Base-by-base conservation (phyloP, 1,140 invertebrate species). In the Apis cerana region DNA sequence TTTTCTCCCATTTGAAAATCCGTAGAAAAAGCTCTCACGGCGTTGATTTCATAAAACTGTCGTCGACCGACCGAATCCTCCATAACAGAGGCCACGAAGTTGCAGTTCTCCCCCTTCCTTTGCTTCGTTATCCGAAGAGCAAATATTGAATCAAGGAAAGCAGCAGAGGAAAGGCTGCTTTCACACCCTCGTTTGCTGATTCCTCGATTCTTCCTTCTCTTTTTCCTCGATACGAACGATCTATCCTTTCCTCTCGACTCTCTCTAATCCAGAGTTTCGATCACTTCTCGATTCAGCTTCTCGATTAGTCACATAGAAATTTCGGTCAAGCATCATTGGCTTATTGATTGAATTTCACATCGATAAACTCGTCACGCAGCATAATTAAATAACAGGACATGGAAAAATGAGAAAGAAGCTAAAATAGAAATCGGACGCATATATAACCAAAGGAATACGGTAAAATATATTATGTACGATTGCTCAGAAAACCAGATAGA, bases 21-120 rank as follows among this genome's bases (percentile, higher is more conserved):
- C 43, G 62, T 48, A 43, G 83, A 81, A 74, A 62, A 79, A 84
- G 56, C 74, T 64, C 62, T 61, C 59, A 69, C 33, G 48, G 71
- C 64, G 86, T 27, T 86, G 81, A 84, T 86, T 88, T 89, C 87
- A 89, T 89, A 89, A 89, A 89, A 70, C 86, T 88, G 88, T 89
- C 87, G 84, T 86, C 88, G 81, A 27, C 61, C 59, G 19, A 43
- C 58, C 43, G 33, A 56, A 74, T 80, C 64, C 81, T 75, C 65
- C 70, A 21, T 71, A 87, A 86, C 85, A 72, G 81, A 87, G 68
- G 65, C 84, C 54, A 59, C 58, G 59, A 21, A 64, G 75, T 68
- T 61, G 33, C 19, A 27, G 50, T 43, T 64, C 13, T 10, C 56
- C 54, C 43, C 65, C 79, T 9, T 48, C 10, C n/a, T 52, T 33